phyloP scores from a whole-genome alignment of 2,113 vertebrate genomes.

The Zapus hudsonius region DNA sequence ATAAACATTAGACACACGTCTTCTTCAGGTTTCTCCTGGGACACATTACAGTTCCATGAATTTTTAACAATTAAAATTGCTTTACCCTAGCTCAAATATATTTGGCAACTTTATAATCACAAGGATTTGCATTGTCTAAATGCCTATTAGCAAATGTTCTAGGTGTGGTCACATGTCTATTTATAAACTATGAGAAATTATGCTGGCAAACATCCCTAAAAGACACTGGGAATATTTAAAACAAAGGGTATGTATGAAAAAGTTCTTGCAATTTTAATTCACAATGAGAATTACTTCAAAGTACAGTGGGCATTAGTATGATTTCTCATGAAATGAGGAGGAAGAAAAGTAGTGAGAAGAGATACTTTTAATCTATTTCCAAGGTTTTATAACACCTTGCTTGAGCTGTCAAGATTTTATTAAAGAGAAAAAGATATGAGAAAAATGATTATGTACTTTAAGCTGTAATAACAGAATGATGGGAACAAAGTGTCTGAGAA shows the following conservation, averaged over 20 bases:
- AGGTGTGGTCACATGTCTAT: background rate
- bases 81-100: background rate
- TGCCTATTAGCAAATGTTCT: background rate
- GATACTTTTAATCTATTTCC: conserved; percentile 27
- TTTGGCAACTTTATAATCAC: background rate
- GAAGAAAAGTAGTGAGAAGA: background rate
- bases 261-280: background rate
- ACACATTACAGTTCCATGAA: background rate
- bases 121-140: background rate
- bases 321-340: background rate
- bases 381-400: conserved; percentile 14
- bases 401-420: conserved; percentile 46
- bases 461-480: conserved; percentile 1
- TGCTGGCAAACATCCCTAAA: background rate
- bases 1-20: background rate
- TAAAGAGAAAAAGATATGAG: conserved; percentile 41
- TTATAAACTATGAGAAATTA: background rate
- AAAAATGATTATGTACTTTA: background rate
- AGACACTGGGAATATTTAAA: background rate
- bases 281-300: conserved; percentile 1
- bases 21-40: background rate
- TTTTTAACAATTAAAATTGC: background rate
- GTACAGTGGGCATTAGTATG: background rate
- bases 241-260: background rate
- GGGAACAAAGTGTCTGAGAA: conserved; percentile 16